Conservation (phyloP, 2,797 vertebrate genomes). For the Pitangus sulphuratus region DNA sequence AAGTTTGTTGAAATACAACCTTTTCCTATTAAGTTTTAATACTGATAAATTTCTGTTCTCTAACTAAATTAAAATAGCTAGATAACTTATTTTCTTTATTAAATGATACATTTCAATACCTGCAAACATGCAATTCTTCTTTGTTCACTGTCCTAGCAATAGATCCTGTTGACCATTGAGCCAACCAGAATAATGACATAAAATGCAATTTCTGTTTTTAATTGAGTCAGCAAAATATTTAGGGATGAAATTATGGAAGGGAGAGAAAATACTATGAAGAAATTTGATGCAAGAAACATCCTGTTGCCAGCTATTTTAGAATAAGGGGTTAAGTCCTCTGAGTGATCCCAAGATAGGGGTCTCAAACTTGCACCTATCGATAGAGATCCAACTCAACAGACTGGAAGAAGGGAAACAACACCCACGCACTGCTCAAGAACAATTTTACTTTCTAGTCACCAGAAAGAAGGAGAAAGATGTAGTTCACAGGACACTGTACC, state of each 20-base stretch:
- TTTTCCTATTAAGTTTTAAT: background rate
- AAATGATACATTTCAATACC: background rate
- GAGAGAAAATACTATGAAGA: background rate
- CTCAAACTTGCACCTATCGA: background rate
- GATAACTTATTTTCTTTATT: background rate
- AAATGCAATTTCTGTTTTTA: background rate
- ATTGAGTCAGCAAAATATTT: background rate
- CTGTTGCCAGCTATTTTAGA: background rate
- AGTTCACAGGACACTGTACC: background rate
- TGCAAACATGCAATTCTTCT: background rate
- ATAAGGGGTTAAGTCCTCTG: background rate
- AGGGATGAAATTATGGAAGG: background rate
- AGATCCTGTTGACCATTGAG: background rate
- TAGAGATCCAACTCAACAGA: background rate
- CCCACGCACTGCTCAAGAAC: fast-evolving
- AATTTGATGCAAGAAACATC: background rate
- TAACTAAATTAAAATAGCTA: background rate
- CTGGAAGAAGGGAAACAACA: background rate
- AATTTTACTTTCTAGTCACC: background rate
- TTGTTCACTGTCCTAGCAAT: background rate
- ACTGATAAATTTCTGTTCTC: background rate
- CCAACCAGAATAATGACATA: background rate
- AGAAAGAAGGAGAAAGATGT: background rate
- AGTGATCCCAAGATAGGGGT: background rate
- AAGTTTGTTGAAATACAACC: background rate